A percentile compares a stretch with the other conserved stretches of the same genome.
Evolutionary conservation across 1,140 invertebrate species (phyloP).

Genomic region (Gonatopus flavifemur): DNA sequence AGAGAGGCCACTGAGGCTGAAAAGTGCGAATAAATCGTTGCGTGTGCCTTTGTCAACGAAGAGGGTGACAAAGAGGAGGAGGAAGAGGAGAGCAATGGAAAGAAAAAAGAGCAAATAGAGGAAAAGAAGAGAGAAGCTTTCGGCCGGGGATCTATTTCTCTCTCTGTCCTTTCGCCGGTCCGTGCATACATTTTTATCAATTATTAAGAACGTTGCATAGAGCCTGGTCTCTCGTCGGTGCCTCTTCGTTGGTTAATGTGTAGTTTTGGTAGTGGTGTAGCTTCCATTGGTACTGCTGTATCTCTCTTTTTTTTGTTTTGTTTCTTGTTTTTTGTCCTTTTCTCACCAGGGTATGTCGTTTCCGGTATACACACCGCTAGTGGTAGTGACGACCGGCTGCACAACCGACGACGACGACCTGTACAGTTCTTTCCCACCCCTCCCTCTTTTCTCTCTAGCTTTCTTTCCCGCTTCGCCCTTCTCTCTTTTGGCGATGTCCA

Average conservation of each 20-base stretch:
- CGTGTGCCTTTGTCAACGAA: slow-evolving; percentile 50
- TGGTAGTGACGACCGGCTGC: background rate
- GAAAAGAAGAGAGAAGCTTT: slow-evolving; percentile 6
- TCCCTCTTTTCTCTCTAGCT: slow-evolving; percentile 22
- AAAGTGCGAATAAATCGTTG: slow-evolving; percentile 57
- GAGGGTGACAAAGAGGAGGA: slow-evolving; percentile 7
- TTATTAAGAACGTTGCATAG: slow-evolving; percentile 55
- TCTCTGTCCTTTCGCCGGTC: slow-evolving; percentile 22
- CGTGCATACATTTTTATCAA: slow-evolving; percentile 58
- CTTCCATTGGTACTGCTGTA: slow-evolving; percentile 13
- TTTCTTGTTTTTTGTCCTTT: no score
- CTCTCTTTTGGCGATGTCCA: slow-evolving; percentile 11
- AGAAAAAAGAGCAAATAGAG: background rate
- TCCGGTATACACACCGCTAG: slow-evolving; percentile 17
- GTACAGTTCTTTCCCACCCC: slow-evolving; percentile 6
- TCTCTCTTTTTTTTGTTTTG: no score
- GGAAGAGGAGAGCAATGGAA: background rate
- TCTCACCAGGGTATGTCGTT: slow-evolving; percentile 16
- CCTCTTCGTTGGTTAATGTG: slow-evolving; percentile 17
- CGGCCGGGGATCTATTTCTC: slow-evolving; percentile 13
- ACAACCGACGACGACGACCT: slow-evolving; percentile 29
- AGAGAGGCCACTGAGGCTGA: slow-evolving; percentile 35
- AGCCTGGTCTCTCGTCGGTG: no score
- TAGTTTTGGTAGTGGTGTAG: slow-evolving; percentile 22
- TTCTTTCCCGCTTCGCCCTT: slow-evolving; percentile 7